These are phyloP conservation scores for Bovichtus variegatus DNA, from an alignment of 2,797 vertebrate species.

Conservation along the genomic window DNA sequence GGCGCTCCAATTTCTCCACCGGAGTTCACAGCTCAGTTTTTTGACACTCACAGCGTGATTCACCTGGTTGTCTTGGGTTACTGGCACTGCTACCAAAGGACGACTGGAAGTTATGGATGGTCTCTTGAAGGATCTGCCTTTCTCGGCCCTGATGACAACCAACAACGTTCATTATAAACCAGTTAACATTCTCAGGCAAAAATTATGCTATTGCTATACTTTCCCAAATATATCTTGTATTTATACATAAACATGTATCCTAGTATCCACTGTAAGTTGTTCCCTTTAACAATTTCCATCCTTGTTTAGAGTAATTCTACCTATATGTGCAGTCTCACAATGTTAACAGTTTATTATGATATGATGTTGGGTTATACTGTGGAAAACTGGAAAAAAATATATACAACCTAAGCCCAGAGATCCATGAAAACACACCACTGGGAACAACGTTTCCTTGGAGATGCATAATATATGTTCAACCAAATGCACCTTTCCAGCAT, in stretches of 20 bases:
- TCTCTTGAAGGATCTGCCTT: conserved; percentile 97
- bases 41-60: conserved; percentile 87
- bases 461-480: not conserved
- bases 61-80: conserved; percentile 90
- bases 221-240: not conserved
- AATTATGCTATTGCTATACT: not conserved
- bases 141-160: conserved; percentile 90
- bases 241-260: too few species aligned
- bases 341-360: not conserved
- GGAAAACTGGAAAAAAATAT: conserved; percentile 12
- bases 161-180: conserved; percentile 20
- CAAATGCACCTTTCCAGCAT: conserved; percentile 94
- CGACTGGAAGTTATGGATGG: conserved; percentile 98
- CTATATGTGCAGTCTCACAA: not conserved
- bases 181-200: not conserved
- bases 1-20: not conserved
- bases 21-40: not conserved
- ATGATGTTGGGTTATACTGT: not conserved
- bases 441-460: not conserved
- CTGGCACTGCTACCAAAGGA: conserved; percentile 98
- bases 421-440: conserved; percentile 3
- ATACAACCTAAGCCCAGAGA: not conserved
- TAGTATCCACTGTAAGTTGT: not conserved
- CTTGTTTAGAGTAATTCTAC: not conserved
- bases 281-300: conserved; percentile 11